Evolutionary conservation across 2,888 invertebrate species (phyloP).

Genomic region (Polydrusus pterygomalis): DNA sequence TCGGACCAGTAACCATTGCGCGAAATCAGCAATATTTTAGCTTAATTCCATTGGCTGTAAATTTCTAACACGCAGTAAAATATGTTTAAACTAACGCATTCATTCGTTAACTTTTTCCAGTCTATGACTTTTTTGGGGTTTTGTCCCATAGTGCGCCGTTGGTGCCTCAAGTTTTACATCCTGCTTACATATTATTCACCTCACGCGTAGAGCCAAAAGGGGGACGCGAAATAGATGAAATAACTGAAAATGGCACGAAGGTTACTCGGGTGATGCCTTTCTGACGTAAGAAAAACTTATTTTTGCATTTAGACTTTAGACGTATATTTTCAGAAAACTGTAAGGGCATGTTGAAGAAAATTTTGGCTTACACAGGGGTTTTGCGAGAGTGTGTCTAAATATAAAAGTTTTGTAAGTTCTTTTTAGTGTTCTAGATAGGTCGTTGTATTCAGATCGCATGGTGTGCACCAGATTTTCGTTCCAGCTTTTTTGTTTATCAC

Average conservation of each 20-base stretch:
- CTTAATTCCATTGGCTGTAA: no score
- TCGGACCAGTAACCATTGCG: no score
- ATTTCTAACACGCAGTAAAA: no score
- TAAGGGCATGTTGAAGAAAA: not conserved
- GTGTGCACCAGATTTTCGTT: no score
- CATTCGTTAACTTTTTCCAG: no score
- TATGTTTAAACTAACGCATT: no score
- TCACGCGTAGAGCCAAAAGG: slow-evolving; percentile 33
- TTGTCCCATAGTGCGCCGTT: slow-evolving; percentile 4
- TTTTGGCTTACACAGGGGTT: not conserved
- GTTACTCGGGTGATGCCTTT: slow-evolving; percentile 37
- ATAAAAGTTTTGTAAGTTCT: no score
- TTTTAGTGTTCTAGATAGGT: not conserved
- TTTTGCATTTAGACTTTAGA: slow-evolving; percentile 31
- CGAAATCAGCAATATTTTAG: no score
- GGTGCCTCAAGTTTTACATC: slow-evolving; percentile 41
- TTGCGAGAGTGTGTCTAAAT: no score
- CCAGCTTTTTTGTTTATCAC: no score
- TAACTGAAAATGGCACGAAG: slow-evolving; percentile 39
- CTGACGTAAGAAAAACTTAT: slow-evolving; percentile 29
- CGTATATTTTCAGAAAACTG: slow-evolving; percentile 5
- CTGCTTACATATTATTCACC: slow-evolving; percentile 42
- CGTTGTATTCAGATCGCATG: not conserved
- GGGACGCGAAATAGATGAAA: slow-evolving; percentile 42
- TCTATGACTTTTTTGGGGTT: no score